Conservation (phyloP, 2,888 invertebrate genomes). For the Drosophila robusta region DNA sequence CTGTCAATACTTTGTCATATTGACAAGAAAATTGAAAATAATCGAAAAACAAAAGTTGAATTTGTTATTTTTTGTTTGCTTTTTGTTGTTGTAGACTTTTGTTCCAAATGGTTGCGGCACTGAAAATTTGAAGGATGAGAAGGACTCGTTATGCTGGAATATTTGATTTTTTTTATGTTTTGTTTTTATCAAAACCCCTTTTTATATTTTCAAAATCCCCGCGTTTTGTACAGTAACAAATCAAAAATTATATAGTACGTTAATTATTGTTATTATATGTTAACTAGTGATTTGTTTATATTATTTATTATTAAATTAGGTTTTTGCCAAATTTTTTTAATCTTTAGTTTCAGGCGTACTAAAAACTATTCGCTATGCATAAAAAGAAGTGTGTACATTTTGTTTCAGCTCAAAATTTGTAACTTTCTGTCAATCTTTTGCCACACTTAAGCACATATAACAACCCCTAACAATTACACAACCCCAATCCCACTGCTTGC, state of each 20-base stretch:
- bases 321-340: too few species aligned
- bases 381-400: conserved; percentile 3
- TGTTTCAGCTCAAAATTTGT: conserved; percentile 26
- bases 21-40: conserved; percentile 61
- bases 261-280: too few species aligned
- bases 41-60: conserved; percentile 36
- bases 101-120: neutral
- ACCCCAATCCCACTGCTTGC: neutral
- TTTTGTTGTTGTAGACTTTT: neutral
- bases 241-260: too few species aligned
- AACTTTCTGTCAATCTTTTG: conserved; percentile 52
- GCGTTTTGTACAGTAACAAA: too few species aligned
- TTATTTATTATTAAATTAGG: too few species aligned
- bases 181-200: too few species aligned
- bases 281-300: too few species aligned
- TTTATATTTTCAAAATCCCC: too few species aligned
- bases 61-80: conserved; percentile 3
- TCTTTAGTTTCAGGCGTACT: too few species aligned
- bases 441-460: conserved; percentile 29
- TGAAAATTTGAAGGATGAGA: neutral
- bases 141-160: neutral
- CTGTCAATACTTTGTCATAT: conserved; percentile 61
- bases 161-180: too few species aligned
- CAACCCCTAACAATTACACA: conserved; percentile 29
- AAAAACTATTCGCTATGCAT: too few species aligned